Evolutionary conservation across 2,888 invertebrate genomes (phyloP).

Genomic region (Epinotia ramella): DNA sequence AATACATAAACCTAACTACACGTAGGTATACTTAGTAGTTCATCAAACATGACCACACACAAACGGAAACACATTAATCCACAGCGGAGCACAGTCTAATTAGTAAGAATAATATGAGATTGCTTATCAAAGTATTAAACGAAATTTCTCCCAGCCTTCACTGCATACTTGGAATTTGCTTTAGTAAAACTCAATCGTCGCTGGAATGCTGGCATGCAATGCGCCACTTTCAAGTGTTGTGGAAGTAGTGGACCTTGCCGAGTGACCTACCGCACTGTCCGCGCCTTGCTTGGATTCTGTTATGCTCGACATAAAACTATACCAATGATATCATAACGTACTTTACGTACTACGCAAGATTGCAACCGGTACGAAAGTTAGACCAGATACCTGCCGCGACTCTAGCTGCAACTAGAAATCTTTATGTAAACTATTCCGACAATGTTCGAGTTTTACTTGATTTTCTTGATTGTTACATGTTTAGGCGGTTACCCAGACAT

Average conservation of each 20-base stretch:
- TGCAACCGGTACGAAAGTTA: slow-evolving; percentile 44
- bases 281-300: slow-evolving; percentile 33
- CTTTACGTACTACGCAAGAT: slow-evolving; percentile 36
- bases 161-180: slow-evolving; percentile 35
- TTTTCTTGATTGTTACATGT: slow-evolving; percentile 20
- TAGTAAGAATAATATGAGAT: background rate
- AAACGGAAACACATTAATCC: background rate
- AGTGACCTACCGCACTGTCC: slow-evolving; percentile 39
- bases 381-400: slow-evolving; percentile 29
- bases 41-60: no score
- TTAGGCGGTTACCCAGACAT: background rate
- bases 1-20: background rate
- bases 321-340: slow-evolving; percentile 41
- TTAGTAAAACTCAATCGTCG: slow-evolving; percentile 51
- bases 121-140: background rate
- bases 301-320: slow-evolving; percentile 36
- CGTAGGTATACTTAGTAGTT: background rate
- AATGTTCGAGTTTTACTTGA: slow-evolving; percentile 28
- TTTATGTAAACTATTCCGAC: slow-evolving; percentile 35
- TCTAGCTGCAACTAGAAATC: slow-evolving; percentile 31
- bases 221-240: slow-evolving; percentile 68
- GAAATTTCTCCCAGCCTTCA: slow-evolving; percentile 8
- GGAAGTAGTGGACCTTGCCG: slow-evolving; percentile 60
- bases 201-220: slow-evolving; percentile 62
- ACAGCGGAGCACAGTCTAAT: background rate